Percentiles rank a stretch among this genome's conserved stretches.
Conservation (phyloP, 2,797 vertebrate genomes). For the Rhinophrynus dorsalis region DNA sequence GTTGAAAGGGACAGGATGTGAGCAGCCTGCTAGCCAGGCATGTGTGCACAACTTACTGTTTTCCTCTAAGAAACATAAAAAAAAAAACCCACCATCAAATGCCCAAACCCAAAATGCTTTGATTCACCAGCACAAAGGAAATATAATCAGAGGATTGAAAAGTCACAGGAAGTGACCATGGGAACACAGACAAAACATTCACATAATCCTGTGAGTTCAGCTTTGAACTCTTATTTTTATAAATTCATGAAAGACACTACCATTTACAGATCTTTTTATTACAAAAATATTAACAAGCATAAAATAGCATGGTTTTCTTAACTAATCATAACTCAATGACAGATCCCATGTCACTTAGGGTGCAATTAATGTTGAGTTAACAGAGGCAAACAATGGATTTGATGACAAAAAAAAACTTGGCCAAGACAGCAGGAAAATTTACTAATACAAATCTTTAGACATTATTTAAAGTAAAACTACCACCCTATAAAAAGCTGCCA, state of each 20-base stretch:
- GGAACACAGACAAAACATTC: conserved; percentile 4
- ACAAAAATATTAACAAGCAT: not conserved
- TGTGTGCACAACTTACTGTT: not conserved
- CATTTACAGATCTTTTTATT: not conserved
- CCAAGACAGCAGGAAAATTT: too few species aligned
- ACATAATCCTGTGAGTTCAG: conserved; percentile 1
- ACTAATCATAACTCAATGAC: too few species aligned
- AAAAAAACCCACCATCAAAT: conserved; percentile 52
- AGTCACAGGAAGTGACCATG: conserved; percentile 39
- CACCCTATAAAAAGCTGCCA: too few species aligned
- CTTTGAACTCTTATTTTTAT: conserved; percentile 19
- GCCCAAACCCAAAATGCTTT: conserved; percentile 53
- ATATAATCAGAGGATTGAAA: conserved; percentile 54
- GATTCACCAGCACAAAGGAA: conserved; percentile 56
- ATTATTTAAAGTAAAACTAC: too few species aligned
- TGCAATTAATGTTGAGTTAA: too few species aligned
- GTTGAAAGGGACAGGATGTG: conserved; percentile 26
- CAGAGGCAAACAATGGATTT: too few species aligned
- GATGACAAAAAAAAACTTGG: too few species aligned
- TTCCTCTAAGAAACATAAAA: conserved; percentile 38
- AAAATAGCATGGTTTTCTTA: not conserved
- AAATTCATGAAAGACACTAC: not conserved
- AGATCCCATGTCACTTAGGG: too few species aligned
- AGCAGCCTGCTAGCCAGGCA: not conserved
- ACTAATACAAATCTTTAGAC: too few species aligned